Percentiles rank a stretch among this genome's conserved stretches.
Evolutionary conservation across 2,797 vertebrate genomes (phyloP).

Genomic region (Coluber constrictor): DNA sequence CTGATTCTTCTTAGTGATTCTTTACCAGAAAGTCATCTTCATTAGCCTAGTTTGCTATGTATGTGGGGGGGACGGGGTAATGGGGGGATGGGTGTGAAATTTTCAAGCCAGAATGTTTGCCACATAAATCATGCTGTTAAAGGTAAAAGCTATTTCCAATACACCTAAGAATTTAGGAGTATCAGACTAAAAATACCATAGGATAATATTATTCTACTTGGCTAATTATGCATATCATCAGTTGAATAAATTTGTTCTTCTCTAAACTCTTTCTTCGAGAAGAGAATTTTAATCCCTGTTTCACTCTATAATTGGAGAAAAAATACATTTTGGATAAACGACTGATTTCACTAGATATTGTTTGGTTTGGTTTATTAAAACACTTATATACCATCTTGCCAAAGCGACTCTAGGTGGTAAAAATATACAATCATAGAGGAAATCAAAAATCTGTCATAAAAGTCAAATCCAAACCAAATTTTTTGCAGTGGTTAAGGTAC

Average conservation of each 20-base stretch:
- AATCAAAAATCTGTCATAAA: neutral
- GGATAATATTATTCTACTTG: neutral
- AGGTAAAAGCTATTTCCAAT: neutral
- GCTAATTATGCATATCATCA: neutral
- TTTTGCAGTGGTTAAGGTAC: neutral
- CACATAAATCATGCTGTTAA: neutral
- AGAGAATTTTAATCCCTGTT: neutral
- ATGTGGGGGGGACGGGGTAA: fast-evolving
- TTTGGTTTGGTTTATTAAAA: neutral
- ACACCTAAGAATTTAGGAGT: neutral
- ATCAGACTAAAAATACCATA: constrained; percentile 7
- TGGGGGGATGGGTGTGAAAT: neutral
- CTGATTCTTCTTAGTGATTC: neutral
- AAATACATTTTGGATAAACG: constrained; percentile 20
- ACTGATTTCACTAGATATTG: neutral
- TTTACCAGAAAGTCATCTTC: neutral
- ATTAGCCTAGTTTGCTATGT: neutral
- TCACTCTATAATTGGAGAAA: neutral
- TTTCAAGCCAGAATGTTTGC: neutral
- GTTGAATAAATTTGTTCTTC: constrained; percentile 1
- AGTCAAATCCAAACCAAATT: neutral
- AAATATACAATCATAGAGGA: neutral
- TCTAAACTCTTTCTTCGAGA: constrained; percentile 11
- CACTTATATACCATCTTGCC: neutral
- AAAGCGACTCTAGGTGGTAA: neutral